Evolutionary conservation across 2,797 vertebrate species (phyloP).

Genomic region (Brachyrhaphis roseni): DNA sequence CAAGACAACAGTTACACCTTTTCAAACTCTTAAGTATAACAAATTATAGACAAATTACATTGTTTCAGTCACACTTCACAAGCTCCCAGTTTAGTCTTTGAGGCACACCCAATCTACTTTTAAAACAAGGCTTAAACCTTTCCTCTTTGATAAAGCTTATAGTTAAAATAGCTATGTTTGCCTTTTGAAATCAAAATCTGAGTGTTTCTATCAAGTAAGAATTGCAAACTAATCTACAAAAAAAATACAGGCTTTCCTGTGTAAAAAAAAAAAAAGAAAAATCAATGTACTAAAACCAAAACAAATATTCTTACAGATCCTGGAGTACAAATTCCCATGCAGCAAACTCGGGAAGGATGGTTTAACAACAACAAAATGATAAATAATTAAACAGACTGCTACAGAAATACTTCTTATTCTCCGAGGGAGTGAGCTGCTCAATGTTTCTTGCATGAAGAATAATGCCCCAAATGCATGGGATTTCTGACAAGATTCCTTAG

Average conservation of each 20-base stretch:
- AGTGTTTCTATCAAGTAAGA: not conserved
- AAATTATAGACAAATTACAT: too few species aligned
- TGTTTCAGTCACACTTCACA: too few species aligned
- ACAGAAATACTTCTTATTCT: slow-evolving; percentile 58
- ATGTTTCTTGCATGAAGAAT: slow-evolving; percentile 55
- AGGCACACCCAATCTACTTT: too few species aligned
- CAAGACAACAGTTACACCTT: too few species aligned
- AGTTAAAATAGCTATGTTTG: too few species aligned
- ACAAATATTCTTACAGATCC: slow-evolving; percentile 39
- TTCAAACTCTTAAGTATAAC: too few species aligned
- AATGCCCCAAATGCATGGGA: slow-evolving; percentile 42
- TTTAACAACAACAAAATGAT: slow-evolving; percentile 50
- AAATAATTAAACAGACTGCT: slow-evolving; percentile 66
- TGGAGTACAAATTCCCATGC: slow-evolving; percentile 44
- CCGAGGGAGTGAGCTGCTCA: slow-evolving; percentile 44
- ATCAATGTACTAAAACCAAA: slow-evolving; percentile 11
- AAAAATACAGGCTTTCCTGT: not conserved
- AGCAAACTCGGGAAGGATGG: slow-evolving; percentile 40
- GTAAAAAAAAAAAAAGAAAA: not conserved
- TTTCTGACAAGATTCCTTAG: slow-evolving; percentile 52
- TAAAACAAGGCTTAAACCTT: too few species aligned
- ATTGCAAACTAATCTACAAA: too few species aligned
- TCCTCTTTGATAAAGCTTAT: too few species aligned
- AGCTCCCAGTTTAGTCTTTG: too few species aligned
- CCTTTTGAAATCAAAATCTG: not conserved